Conservation (phyloP, 23 tunicate species). For the Trididemnum clinides region DNA sequence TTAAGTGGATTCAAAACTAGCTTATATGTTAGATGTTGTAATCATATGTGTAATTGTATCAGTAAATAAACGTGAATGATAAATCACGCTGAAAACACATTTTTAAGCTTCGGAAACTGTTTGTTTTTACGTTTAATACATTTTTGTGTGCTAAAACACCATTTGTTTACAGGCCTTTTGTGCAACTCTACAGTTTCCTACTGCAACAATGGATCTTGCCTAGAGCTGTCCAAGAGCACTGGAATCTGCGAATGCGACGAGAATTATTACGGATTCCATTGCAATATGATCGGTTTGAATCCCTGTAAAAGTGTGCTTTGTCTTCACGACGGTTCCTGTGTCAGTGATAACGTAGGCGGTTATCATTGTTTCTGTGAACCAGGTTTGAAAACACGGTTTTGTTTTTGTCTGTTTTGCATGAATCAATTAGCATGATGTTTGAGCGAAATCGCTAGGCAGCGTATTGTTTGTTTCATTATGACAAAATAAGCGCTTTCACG, state of each 20-base stretch:
- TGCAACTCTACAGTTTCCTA: not conserved
- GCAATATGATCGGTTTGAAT: not conserved
- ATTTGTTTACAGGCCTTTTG: not conserved
- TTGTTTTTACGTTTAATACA: too few relatives aligned
- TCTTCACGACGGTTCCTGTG: not conserved
- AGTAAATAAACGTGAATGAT: too few relatives aligned
- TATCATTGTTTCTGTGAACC: not conserved
- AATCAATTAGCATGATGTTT: too few relatives aligned
- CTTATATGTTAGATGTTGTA: too few relatives aligned
- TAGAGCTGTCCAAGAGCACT: not conserved
- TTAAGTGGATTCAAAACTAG: too few relatives aligned
- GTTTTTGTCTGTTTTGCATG: too few relatives aligned
- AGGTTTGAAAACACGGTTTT: not conserved
- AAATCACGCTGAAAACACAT: too few relatives aligned
- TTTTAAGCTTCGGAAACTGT: too few relatives aligned
- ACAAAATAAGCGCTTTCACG: not conserved
- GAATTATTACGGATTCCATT: not conserved
- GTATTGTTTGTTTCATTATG: not conserved
- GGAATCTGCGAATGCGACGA: not conserved
- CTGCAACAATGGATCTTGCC: conserved; percentile 1
- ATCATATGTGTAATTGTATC: too few relatives aligned
- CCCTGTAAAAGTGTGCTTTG: conserved; percentile 22
- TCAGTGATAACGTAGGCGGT: not conserved
- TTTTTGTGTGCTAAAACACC: too few relatives aligned
- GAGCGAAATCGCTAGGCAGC: not conserved